Evolutionary conservation across 2,888 invertebrate species (phyloP), one percentile per base, ranked within the genome.

Genomic region (Andrena fulva): DNA sequence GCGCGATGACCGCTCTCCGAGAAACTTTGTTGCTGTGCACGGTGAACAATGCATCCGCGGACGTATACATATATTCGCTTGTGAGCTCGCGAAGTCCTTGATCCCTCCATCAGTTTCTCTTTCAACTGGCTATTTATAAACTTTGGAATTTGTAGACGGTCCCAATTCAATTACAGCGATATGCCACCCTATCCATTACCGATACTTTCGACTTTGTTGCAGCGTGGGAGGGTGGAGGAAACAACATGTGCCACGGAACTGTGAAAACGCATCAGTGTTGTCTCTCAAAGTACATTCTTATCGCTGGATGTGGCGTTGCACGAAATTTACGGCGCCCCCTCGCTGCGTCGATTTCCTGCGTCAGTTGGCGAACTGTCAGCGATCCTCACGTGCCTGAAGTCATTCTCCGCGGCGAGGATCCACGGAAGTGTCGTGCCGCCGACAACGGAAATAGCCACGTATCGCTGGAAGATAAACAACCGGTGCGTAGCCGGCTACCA

Each of bases 401-500:
- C 70, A 63, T 77, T 70, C 67, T 29, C 56, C 56, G 62, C 31
- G 35, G 59, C 48, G 48, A 75, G 71, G 66, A 63, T 82, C 56
- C 50, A 74, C 59, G 86, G 77, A 80, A 86, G 52, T 35, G 54
- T 68, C 52, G 33, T 27, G 29, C 33, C 66, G 59, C 62, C 63
- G 82, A 87, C 81, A 64, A 52, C 83, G 88, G 85, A 90, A 90
- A 83, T 76, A 77, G 85, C 70, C 74, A 64, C 71, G 66, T 81
- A 84, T 78, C 79, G 80, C 63, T 66, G 72, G 42, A 83, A 88
- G 89, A 88, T 89, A 90, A 90, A 90, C 90, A 90, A 86, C 82
- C 81, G 85, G 80, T 82, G 80, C 52, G 66, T 63, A 64, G 71
- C 67, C 71, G 69, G 69, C 66, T 83, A 82, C 77, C 81, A 76